Evolutionary conservation across 2,888 invertebrate genomes (phyloP).

Genomic region (Leptothorax acervorum): DNA sequence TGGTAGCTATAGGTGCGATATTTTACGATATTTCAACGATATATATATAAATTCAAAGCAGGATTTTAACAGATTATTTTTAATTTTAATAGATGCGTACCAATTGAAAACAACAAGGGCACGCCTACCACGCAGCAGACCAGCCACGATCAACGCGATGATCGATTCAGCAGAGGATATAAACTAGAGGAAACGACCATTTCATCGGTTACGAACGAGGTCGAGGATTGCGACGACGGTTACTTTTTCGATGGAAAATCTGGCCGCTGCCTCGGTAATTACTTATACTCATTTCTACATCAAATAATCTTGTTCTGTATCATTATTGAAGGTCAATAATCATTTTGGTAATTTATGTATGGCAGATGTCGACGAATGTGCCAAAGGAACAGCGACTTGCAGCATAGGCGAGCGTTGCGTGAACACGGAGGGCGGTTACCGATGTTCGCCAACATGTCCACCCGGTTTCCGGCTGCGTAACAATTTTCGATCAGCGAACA

Average conservation of each 20-base stretch:
- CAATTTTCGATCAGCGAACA: neutral
- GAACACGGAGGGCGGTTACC: slow-evolving; percentile 75
- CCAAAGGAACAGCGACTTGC: slow-evolving; percentile 77
- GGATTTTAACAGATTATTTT: neutral
- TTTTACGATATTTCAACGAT: neutral
- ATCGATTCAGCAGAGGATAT: slow-evolving; percentile 80
- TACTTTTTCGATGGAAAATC: slow-evolving; percentile 58
- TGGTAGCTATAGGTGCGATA: slow-evolving; percentile 85
- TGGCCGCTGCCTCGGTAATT: slow-evolving; percentile 63
- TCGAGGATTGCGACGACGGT: slow-evolving; percentile 55
- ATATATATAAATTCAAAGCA: neutral
- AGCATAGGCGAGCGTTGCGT: slow-evolving; percentile 76
- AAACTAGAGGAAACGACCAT: slow-evolving; percentile 73
- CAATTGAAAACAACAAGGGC: neutral
- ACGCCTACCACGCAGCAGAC: slow-evolving; percentile 12
- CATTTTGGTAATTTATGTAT: neutral
- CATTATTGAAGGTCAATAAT: neutral
- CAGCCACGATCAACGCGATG: slow-evolving; percentile 8
- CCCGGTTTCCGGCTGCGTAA: slow-evolving; percentile 69
- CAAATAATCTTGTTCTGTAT: neutral
- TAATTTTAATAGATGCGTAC: slow-evolving; percentile 59
- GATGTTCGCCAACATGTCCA: slow-evolving; percentile 75
- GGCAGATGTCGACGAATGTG: slow-evolving; percentile 77
- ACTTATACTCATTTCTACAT: neutral
- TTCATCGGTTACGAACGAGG: slow-evolving; percentile 41